Evolutionary conservation across 2,888 invertebrate species (phyloP), one percentile per base, ranked within the genome.

Genomic region (Sicus ferrugineus): DNA sequence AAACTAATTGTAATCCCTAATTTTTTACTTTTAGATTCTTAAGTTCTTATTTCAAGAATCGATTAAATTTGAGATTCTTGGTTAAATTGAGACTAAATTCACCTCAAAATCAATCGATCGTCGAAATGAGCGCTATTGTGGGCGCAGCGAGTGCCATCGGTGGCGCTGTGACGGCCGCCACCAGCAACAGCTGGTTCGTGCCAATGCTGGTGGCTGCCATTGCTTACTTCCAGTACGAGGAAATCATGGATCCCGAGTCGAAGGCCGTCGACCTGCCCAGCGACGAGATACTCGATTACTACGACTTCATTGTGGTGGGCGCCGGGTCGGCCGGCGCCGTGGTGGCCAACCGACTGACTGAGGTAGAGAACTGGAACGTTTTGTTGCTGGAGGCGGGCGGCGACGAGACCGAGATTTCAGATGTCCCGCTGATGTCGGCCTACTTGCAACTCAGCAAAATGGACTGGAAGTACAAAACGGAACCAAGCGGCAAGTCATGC

Each of bases 391-490:
- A 96, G 86, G 95, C 95, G 1, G 95, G 95, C 1, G 94, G 93
- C 1, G 94, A 95, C 84, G 95, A 96, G 85, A 95, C 94, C 0
- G 95, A 95, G 84, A 91, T 95, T 78, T 94, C 94, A 0, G 95
- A 96, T 79, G 94, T 95, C 1, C 95, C 95, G 0, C 86, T 95
- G 3, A 88, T 96, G 80, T 95, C 96, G 0, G 95, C 93, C 0
- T 96, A 94, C 79, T 86, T 96, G 67, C 95, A 96, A 83, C 87
- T 94, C 11, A 94, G 93, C 73, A 91, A 93, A 80, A 87, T 96
- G 65, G 96, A 96, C 83, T 96, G 96, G 96, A 91, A 94, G 80
- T 96, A 95, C 83, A 96, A 96, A 85, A 94, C 94, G 1, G 96
- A 96, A 81, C 95, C 96, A 0, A 92, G 94, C 77, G 91, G 91